These are phyloP conservation scores for Drosophila pseudoobscura DNA, from an alignment of 1,140 invertebrate genomes.

Conservation along the genomic window DNA sequence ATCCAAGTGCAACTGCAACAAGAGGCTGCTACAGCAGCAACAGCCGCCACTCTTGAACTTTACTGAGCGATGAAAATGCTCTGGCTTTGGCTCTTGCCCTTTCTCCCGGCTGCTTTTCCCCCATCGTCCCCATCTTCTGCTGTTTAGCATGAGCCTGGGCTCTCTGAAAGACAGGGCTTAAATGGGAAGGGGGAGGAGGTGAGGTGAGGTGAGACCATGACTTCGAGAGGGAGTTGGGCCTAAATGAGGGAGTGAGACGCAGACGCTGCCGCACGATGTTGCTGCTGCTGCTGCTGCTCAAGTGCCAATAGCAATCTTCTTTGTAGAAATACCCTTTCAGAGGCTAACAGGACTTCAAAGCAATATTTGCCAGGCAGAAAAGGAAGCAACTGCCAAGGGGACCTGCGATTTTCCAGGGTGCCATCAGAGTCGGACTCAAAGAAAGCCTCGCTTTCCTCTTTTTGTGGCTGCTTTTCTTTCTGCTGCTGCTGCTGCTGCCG, in stretches of 20 bases:
- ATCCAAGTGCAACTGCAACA: slow-evolving; percentile 46
- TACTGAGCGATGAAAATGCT: slow-evolving; percentile 72
- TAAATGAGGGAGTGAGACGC: slow-evolving; percentile 37
- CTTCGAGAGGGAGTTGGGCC: not conserved
- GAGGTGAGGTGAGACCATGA: no score
- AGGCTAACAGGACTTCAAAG: no score
- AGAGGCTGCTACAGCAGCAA: slow-evolving; percentile 30
- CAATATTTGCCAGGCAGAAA: not conserved
- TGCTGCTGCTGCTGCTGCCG: slow-evolving; percentile 21
- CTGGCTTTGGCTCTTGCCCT: slow-evolving; percentile 53
- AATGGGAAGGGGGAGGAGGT: no score
- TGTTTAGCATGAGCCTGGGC: slow-evolving; percentile 60
- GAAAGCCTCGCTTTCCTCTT: slow-evolving; percentile 1
- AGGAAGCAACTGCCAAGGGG: no score
- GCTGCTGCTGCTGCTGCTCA: slow-evolving; percentile 63
- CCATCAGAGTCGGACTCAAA: no score
- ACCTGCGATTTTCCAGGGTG: no score
- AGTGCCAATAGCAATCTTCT: slow-evolving; percentile 79
- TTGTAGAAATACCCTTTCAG: slow-evolving; percentile 7
- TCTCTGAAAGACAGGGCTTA: not conserved
- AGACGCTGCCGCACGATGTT: slow-evolving; percentile 65
- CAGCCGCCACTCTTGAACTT: slow-evolving; percentile 70
- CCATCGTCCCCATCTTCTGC: slow-evolving; percentile 39
- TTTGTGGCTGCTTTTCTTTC: slow-evolving; percentile 50
- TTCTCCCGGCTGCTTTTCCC: slow-evolving; percentile 41